Conservation (phyloP, 23 tunicate species). For the Aplidium turbinatum region DNA sequence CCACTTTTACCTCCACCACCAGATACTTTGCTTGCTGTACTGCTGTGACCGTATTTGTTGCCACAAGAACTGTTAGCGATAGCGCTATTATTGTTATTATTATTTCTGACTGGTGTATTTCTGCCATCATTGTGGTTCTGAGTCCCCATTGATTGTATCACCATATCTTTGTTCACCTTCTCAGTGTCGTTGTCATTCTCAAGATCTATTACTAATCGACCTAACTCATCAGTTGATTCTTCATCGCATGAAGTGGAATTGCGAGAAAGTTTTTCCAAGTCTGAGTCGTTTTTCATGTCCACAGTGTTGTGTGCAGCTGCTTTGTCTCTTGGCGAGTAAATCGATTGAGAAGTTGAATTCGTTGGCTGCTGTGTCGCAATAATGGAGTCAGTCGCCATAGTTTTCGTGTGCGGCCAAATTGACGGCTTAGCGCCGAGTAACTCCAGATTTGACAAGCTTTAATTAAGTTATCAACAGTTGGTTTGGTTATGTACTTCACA, state of each 20-base stretch:
- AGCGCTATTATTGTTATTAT: slow-evolving; percentile 51
- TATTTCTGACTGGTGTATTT: slow-evolving; percentile 37
- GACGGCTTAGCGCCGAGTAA: too few relatives aligned
- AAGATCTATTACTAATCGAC: slow-evolving; percentile 22
- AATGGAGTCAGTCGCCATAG: not conserved
- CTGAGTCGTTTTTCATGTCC: not conserved
- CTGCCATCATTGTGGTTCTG: slow-evolving; percentile 12
- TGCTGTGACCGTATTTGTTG: slow-evolving; percentile 28
- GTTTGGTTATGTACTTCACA: too few relatives aligned
- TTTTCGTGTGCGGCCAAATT: too few relatives aligned
- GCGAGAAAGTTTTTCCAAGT: slow-evolving; percentile 10
- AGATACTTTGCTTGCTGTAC: slow-evolving; percentile 2
- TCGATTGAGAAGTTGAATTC: not conserved
- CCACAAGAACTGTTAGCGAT: slow-evolving; percentile 23
- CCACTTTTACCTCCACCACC: not conserved
- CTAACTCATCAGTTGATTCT: slow-evolving; percentile 2
- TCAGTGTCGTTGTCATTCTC: slow-evolving; percentile 24
- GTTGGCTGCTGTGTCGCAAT: not conserved
- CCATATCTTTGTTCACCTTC: slow-evolving; percentile 24
- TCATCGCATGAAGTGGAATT: slow-evolving; percentile 35
- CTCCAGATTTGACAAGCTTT: too few relatives aligned
- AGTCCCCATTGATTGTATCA: slow-evolving; percentile 5
- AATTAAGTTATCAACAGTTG: too few relatives aligned
- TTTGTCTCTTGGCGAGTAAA: too few relatives aligned
- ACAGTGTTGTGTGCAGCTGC: too few relatives aligned